A percentile compares a stretch with the other conserved stretches of the same genome.
Conservation (phyloP, 2,888 invertebrate species). For the Drosophila hawaiiensis region DNA sequence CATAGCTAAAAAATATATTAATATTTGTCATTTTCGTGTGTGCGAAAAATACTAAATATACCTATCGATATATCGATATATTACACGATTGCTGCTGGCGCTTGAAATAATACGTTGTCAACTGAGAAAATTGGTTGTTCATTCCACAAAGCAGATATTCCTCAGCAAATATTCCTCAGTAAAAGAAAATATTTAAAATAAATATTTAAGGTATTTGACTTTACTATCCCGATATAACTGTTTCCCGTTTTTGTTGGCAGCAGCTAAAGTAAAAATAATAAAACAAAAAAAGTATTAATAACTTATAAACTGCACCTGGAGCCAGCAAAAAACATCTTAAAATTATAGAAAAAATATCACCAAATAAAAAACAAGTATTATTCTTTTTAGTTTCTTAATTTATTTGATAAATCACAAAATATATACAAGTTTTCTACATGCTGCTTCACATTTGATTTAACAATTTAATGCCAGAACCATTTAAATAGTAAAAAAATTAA, state of each 20-base stretch:
- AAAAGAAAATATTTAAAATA: no score
- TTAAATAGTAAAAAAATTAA: constrained; percentile 29
- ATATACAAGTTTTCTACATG: background rate
- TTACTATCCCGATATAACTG: background rate
- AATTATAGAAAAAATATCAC: background rate
- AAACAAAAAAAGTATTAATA: no score
- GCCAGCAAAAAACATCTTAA: background rate
- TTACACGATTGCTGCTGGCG: background rate
- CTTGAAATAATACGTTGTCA: background rate
- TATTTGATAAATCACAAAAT: background rate
- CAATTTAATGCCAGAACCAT: constrained; percentile 13
- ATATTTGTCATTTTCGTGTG: background rate
- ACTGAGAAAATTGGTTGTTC: no score
- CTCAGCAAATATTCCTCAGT: background rate
- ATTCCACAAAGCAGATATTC: background rate
- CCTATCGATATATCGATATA: constrained; percentile 32
- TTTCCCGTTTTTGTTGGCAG: background rate
- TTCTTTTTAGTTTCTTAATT: background rate
- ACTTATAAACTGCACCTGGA: background rate
- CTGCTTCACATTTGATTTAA: background rate
- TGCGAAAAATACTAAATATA: constrained; percentile 2
- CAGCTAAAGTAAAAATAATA: no score
- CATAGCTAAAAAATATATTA: background rate
- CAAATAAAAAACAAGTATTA: background rate
- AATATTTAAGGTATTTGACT: background rate